Evolutionary conservation across 2,797 vertebrate genomes (phyloP).

Genomic region (Loriculus beryllinus): DNA sequence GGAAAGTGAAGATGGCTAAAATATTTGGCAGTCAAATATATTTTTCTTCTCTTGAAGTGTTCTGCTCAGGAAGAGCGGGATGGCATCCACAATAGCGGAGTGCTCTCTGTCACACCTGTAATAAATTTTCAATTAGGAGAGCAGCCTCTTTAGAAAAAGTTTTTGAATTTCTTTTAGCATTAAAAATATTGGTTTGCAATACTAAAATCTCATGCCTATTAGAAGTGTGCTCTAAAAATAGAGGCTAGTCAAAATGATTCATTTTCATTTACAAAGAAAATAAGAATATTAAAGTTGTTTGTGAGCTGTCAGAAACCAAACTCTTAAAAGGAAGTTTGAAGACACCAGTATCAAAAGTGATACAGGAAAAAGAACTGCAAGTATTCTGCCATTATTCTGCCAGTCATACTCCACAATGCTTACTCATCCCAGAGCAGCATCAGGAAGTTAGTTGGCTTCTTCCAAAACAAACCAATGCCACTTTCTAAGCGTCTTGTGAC

Average conservation of each 20-base stretch:
- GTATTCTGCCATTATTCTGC: not conserved
- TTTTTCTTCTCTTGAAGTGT: conserved; percentile 26
- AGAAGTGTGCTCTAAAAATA: not conserved
- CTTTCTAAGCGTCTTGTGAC: not conserved
- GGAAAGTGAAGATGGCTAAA: not conserved
- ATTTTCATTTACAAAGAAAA: not conserved
- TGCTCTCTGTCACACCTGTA: not conserved
- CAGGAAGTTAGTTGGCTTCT: not conserved
- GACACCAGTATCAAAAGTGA: not conserved
- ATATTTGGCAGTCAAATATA: not conserved
- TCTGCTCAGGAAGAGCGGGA: not conserved
- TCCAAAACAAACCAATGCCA: not conserved
- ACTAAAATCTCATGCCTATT: not conserved
- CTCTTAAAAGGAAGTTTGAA: not conserved
- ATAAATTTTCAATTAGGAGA: not conserved
- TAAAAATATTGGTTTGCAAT: not conserved
- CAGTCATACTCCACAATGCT: not conserved
- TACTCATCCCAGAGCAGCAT: not conserved
- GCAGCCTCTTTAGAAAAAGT: not conserved
- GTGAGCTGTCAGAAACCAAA: not conserved
- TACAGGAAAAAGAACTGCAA: not conserved
- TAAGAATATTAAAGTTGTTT: not conserved
- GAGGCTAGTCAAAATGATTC: not conserved
- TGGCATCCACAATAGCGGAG: not conserved
- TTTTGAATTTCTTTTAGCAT: not conserved